Base-by-base conservation (phyloP, 2,797 vertebrate genomes). In the Sebastes jordani region DNA sequence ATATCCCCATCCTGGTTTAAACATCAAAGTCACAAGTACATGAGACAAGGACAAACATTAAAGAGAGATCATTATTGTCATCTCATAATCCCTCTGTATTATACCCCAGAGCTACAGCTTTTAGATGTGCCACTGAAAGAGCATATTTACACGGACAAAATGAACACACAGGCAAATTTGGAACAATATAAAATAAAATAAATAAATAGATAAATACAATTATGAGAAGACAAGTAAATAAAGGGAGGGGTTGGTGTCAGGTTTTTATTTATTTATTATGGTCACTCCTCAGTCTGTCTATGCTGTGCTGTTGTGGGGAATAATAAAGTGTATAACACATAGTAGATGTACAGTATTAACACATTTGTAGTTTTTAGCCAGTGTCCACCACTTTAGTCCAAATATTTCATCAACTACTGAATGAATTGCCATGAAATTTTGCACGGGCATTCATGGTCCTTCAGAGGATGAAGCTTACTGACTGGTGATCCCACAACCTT, bases 181-280 rank as follows among this genome's bases (percentile, higher is more conserved):
- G n/a, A 71, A 36, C 18, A 46, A 46, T 49, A 20, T 60, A 20
- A 32, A 13, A 20, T 5, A 7, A 25, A 49, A 25, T 18, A 7
- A 20, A 62, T 22, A 66, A 25, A 74, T 5, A 46, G 8, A 22
- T n/a, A 62, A 46, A 54, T 11, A 54, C 23, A 30, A 29, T 58
- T 22, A n/a, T 20, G 20, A 74, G 11, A 60, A 36, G 14, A 71
- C n/a, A 62, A 55, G 7, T 49, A 11, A 11, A 55, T 20, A 59
- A 18, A 8, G 4, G 32, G 38, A 29, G 42, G 27, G n/a, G 36
- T 56, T 74, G 52, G 20, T 59, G 18, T 76, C 55, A 67, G 59
- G 63, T 42, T 81, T 70, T 83, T 59, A 42, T 42, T 61, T 61
- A 78, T 80, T 78, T 46, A 62, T 80, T 52, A 62, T 27, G 14